Evolutionary conservation across 2,888 invertebrate species (phyloP).

Genomic region (Cryptocheilus praepositus): DNA sequence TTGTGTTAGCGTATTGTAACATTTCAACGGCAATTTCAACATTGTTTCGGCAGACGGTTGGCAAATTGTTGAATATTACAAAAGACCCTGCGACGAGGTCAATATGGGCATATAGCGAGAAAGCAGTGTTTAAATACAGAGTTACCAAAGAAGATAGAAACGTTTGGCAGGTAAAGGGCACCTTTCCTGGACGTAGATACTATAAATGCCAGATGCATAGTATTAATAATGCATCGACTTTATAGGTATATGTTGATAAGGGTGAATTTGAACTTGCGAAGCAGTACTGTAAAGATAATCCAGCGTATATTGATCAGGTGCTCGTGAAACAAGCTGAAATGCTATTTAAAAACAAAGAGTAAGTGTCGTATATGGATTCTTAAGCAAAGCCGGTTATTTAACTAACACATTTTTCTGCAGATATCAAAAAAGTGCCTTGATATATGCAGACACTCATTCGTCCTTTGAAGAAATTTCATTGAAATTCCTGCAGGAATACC

Average conservation of each 20-base stretch:
- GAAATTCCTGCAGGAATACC: conserved; percentile 88
- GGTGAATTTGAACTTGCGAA: conserved; percentile 92
- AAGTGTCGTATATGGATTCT: conserved; percentile 61
- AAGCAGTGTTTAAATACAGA: conserved; percentile 89
- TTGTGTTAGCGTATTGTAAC: no score
- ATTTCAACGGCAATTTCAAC: no score
- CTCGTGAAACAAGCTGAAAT: conserved; percentile 92
- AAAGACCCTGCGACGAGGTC: conserved; percentile 86
- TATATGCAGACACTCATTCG: conserved; percentile 92
- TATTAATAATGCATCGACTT: conserved; percentile 38
- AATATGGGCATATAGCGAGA: conserved; percentile 92
- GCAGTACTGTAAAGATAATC: conserved; percentile 88
- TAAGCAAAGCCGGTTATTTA: neutral
- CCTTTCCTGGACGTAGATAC: neutral
- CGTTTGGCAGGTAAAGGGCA: conserved; percentile 81
- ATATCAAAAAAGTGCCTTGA: conserved; percentile 88
- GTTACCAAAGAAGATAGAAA: conserved; percentile 89
- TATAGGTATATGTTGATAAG: conserved; percentile 86
- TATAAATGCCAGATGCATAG: conserved; percentile 51
- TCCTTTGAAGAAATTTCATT: conserved; percentile 96
- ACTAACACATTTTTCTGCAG: conserved; percentile 59
- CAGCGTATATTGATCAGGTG: conserved; percentile 88
- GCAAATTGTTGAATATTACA: conserved; percentile 86
- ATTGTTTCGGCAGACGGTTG: conserved; percentile 78
- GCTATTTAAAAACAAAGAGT: conserved; percentile 85